Base-by-base conservation (phyloP, 2,797 vertebrate species). In the Xyrichtys novacula region DNA sequence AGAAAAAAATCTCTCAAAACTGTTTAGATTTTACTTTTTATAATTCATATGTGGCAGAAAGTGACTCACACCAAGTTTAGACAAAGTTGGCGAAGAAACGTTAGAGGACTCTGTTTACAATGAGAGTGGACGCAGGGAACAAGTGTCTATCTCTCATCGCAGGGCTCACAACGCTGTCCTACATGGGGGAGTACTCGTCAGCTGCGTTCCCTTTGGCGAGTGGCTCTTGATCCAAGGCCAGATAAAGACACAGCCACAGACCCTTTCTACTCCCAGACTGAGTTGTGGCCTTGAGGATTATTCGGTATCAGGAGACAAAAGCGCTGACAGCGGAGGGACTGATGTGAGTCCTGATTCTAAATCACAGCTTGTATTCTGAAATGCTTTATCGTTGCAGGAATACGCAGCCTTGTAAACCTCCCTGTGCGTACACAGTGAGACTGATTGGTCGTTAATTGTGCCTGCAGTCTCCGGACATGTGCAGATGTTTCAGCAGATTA, bases 61-160 rank as follows among this genome's bases (percentile, higher is more conserved):
- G 42, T 19, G 23, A 39, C 31, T 6, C 14, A 55, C 25, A 31
- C 4, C 22, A 15, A 58, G 59, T 77, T 78, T 38, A 77, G 59
- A 52, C 32, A 44, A 69, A 46, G 32, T 16, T 34, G 71, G 86
- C 90, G 53, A 46, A 76, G 74, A 79, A 71, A 78, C 40, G 76
- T 85, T 67, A 68, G 71, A 89, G 73, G 50, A 79, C 75, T 70
- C 64, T 71, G 82, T 80, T 59, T 71, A 87, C 84, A 80, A 73
- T 72, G 83, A 85, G 44, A 71, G 60, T 47, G 70, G 80, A 86
- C 72, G 71, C 49, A 62, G 31, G 56, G 75, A 78, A 73, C 70
- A 70, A 75, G 73, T 69, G 36, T 65, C 61, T 83, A 78, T 88
- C 86, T 77, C 55, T 89, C 76, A 86, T 84, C 83, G 47, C 52